Evolutionary conservation across 2,888 invertebrate genomes (phyloP), one percentile per base, ranked within the genome.

Genomic region (Cheilosia grossa): DNA sequence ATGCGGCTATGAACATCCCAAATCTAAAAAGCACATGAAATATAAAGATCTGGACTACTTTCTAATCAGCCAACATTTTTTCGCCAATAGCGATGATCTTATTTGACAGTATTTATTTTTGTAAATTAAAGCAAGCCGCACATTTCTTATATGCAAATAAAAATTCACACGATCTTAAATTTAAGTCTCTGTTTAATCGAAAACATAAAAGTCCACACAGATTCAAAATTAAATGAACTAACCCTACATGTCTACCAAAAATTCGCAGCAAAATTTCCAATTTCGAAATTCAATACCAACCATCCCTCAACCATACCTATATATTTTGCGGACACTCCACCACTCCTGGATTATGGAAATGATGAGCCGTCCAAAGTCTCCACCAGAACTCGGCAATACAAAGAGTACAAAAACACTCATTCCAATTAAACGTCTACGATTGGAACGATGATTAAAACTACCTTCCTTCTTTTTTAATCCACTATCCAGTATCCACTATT

Each of bases 261-360:
- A 30, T 47, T 54, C 17, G 4, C 33, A 73, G 17, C 7, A 15
- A 66, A 66, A 66, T 51, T 69, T 77, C 15, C 61, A 77, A 69
- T 77, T 69, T 69, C 44, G 17, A 69, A 77, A 77, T 61, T 77
- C 53, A 69, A 69, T 77, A 47, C 69, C 59, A 61, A 2, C 53
- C 54, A 53, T 77, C 27, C 77, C 19, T 51, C 53, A 53, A 54
- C 67, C 61, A 69, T 49, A 53, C 24, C 19, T 49, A 21, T 49
- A 51, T 51, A 61, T 61, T 30, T 61, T 77, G 69, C 69, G 67
- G 75, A 67, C 59, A 75, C 44, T 17, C 47, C 44, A 47, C 59
- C 49, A 33, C 19, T 24, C 24, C 33, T 40, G 54, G 61, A 61
- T 63, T 56, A 63, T 69, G 61, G 44, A 78, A 54, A 78, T 63